Conservation (phyloP, 2,113 vertebrate genomes). For the Scomber scombrus region DNA sequence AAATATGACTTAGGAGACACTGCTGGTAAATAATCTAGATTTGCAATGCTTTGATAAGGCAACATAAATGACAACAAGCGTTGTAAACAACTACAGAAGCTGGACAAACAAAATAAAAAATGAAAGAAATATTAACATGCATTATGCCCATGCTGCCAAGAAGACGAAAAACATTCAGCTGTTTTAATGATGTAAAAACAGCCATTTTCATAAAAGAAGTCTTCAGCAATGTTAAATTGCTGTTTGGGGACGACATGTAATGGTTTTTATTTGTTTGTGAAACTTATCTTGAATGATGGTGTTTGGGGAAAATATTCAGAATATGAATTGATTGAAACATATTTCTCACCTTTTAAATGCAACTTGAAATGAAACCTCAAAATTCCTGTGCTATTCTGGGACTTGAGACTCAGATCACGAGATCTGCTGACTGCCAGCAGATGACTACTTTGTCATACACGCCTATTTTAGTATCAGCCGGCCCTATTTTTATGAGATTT, state of each 20-base stretch:
- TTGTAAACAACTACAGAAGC: conserved; percentile 46
- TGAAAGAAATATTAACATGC: conserved; percentile 10
- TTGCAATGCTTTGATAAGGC: conserved; percentile 47
- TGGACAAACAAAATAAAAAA: conserved; percentile 3
- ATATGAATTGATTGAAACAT: background rate
- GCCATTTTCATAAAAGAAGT: background rate
- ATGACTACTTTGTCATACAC: background rate
- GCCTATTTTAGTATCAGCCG: conserved; percentile 9
- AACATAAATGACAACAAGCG: conserved; percentile 34
- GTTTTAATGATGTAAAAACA: background rate
- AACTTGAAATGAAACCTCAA: background rate
- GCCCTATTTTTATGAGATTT: too few species aligned
- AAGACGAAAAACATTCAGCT: background rate
- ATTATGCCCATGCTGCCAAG: background rate
- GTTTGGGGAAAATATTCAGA: background rate
- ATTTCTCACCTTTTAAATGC: conserved; percentile 5
- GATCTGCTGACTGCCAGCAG: background rate
- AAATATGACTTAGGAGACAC: conserved; percentile 51
- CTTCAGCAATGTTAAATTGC: background rate
- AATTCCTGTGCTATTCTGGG: conserved; percentile 16
- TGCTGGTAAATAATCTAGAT: conserved; percentile 56
- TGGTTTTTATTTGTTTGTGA: background rate
- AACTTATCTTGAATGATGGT: background rate
- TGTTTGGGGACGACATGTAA: background rate
- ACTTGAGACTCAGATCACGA: conserved; percentile 12